Percentiles rank a stretch among this genome's conserved stretches.
Conservation (phyloP, 2,888 invertebrate species). For the Caradrina clavipalpis region DNA sequence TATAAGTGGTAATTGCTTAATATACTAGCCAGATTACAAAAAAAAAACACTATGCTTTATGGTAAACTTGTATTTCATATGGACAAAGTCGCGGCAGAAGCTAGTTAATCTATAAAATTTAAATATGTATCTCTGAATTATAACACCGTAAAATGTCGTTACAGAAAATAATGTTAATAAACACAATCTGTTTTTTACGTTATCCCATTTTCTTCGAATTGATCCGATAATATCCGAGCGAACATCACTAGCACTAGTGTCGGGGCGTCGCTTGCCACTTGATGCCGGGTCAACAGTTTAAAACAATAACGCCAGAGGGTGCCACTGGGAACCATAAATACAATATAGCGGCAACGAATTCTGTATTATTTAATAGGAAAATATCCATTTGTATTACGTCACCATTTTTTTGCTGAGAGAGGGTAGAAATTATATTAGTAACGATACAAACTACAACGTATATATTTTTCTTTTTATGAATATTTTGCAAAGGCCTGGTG, state of each 20-base stretch:
- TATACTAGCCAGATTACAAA: no score
- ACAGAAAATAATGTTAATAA: no score
- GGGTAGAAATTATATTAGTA: neutral
- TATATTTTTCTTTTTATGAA: neutral
- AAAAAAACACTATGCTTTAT: no score
- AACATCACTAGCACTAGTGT: constrained; percentile 55
- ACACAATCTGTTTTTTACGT: no score
- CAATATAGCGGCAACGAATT: constrained; percentile 55
- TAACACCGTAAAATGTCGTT: no score
- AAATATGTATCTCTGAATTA: no score
- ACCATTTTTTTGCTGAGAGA: neutral
- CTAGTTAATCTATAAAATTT: no score
- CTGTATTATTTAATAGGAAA: constrained; percentile 48
- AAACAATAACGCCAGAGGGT: constrained; percentile 64
- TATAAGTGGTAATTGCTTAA: no score
- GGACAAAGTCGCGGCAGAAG: no score
- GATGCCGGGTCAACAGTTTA: constrained; percentile 68
- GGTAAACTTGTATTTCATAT: no score
- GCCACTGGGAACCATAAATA: constrained; percentile 63
- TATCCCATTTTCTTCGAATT: neutral
- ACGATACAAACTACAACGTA: neutral
- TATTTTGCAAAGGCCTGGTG: neutral
- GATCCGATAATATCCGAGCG: constrained; percentile 10
- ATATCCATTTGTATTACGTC: constrained; percentile 23
- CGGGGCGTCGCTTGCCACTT: constrained; percentile 64